A percentile compares a stretch with the other conserved stretches of the same genome.
These are phyloP conservation scores for Urocyon cinereoargenteus DNA, from an alignment of 2,797 vertebrate genomes.

Conservation along the genomic window DNA sequence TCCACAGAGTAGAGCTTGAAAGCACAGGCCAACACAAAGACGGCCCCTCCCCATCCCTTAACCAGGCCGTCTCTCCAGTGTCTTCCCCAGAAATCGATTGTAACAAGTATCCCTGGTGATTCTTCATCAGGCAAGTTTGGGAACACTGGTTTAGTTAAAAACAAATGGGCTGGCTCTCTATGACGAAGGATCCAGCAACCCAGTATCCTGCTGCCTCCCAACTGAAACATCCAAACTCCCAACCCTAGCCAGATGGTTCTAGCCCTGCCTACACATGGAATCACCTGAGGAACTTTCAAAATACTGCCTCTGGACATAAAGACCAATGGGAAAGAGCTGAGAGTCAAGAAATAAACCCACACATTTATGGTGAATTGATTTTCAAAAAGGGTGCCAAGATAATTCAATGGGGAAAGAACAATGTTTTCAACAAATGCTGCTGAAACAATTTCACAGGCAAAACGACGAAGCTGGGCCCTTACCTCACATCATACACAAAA, in stretches of 20 bases:
- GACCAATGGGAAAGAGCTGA: not conserved
- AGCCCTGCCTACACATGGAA: not conserved
- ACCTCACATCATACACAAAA: not conserved
- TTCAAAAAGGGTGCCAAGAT: not conserved
- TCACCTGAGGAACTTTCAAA: not conserved
- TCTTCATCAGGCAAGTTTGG: not conserved
- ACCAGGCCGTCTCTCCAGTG: not conserved
- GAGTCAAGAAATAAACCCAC: conserved; percentile 40
- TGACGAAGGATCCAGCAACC: not conserved
- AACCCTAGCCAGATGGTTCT: not conserved
- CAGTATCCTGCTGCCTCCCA: not conserved
- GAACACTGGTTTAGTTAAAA: not conserved
- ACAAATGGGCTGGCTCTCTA: not conserved
- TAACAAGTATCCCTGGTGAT: not conserved
- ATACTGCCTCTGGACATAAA: not conserved
- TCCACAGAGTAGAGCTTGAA: not conserved
- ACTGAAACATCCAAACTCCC: not conserved
- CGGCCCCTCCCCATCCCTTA: not conserved
- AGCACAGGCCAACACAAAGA: not conserved
- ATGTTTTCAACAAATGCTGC: not conserved
- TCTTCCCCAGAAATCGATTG: not conserved
- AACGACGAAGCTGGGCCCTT: not conserved
- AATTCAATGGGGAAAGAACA: conserved; percentile 22
- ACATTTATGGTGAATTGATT: not conserved
- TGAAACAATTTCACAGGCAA: not conserved